Conservation (phyloP, 2,113 vertebrate genomes). For the Arizona elegans region DNA sequence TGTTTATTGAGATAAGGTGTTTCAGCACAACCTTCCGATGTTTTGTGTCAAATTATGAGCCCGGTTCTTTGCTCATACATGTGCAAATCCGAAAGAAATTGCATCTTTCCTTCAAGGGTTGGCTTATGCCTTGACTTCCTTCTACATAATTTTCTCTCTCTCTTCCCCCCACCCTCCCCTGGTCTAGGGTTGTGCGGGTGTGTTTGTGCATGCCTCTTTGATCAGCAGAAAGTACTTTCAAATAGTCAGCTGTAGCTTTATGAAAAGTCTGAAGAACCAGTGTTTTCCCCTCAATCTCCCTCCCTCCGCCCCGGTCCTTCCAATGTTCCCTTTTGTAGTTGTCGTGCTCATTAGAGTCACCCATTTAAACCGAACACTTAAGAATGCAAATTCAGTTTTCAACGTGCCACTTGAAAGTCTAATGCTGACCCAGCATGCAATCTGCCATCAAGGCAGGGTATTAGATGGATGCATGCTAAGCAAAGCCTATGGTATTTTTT, state of each 20-base stretch:
- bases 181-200: neutral
- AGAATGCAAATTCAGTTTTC: constrained; percentile 53
- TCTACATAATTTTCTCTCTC: neutral
- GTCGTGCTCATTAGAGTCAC: constrained; percentile 13
- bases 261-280: constrained; percentile 31
- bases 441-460: constrained; percentile 7
- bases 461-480: constrained; percentile 16
- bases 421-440: constrained; percentile 37
- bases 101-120: neutral
- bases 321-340: constrained; percentile 18
- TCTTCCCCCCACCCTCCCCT: neutral
- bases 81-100: neutral
- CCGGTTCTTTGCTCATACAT: neutral
- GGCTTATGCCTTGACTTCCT: neutral
- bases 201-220: neutral
- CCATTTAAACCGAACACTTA: constrained; percentile 8
- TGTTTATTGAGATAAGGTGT: constrained; percentile 22
- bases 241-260: constrained; percentile 18
- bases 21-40: constrained; percentile 17
- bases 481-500: neutral
- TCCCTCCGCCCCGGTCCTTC: neutral
- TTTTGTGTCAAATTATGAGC: neutral
- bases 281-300: neutral
- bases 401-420: constrained; percentile 42
- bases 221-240: constrained; percentile 30